phyloP scores from a whole-genome alignment of 2,888 invertebrate genomes.

The Pasiphila rectangulata region DNA sequence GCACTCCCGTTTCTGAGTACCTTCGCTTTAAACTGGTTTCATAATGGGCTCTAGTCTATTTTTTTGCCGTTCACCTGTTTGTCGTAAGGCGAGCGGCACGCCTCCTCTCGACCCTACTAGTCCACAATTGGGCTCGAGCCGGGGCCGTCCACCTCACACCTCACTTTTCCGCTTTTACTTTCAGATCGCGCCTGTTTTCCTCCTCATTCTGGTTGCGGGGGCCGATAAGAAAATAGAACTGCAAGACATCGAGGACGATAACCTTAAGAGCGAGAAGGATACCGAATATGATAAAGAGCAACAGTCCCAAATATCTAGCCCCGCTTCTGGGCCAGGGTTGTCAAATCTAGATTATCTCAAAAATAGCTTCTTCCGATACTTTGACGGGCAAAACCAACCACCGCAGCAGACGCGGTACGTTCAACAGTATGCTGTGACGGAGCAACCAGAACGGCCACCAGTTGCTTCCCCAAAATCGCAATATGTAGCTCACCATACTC shows the following conservation, averaged over 20 bases:
- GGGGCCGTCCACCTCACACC: slow-evolving; percentile 27
- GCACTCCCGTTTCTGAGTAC: slow-evolving; percentile 61
- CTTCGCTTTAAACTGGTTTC: slow-evolving; percentile 61
- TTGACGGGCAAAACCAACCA: slow-evolving; percentile 45
- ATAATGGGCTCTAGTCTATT: slow-evolving; percentile 65
- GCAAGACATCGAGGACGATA: slow-evolving; percentile 88
- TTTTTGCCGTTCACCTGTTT: slow-evolving; percentile 75
- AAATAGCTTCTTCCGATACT: slow-evolving; percentile 56
- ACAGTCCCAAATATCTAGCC: slow-evolving; percentile 37
- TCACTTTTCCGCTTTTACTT: slow-evolving; percentile 64
- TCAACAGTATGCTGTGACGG: slow-evolving; percentile 71
- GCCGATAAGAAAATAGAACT: slow-evolving; percentile 84
- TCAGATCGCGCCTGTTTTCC: slow-evolving; percentile 63
- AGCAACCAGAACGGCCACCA: slow-evolving; percentile 54
- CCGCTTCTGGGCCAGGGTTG: slow-evolving; percentile 38
- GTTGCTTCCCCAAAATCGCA: slow-evolving; percentile 40
- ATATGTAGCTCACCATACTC: slow-evolving; percentile 39
- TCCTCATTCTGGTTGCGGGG: slow-evolving; percentile 55
- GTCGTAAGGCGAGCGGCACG: slow-evolving; percentile 44
- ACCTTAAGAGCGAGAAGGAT: slow-evolving; percentile 81
- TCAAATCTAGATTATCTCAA: slow-evolving; percentile 60
- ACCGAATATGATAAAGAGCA: slow-evolving; percentile 52
- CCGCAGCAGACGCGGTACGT: slow-evolving; percentile 58
- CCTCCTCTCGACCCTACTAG: slow-evolving; percentile 36
- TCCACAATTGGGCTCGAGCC: slow-evolving; percentile 41